These are phyloP conservation scores for Sarcophaga rosellei DNA, from an alignment of 2,888 invertebrate species.

Conservation along the genomic window DNA sequence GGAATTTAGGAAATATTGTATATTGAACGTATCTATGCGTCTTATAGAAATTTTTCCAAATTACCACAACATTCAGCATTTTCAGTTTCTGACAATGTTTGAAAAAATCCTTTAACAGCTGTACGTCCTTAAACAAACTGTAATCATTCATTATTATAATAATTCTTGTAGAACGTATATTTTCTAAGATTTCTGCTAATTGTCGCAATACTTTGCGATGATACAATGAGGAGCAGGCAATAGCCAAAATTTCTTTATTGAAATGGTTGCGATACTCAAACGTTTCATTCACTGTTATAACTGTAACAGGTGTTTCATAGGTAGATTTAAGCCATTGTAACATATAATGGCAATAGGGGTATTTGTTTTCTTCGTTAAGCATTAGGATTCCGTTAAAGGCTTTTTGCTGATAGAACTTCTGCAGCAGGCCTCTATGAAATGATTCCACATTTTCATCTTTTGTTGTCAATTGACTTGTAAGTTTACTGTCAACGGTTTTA, in stretches of 20 bases:
- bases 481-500: no score
- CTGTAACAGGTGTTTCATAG: constrained; percentile 3
- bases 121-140: neutral
- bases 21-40: constrained; percentile 35
- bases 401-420: constrained; percentile 16
- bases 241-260: constrained; percentile 39
- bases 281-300: neutral
- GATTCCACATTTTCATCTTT: neutral
- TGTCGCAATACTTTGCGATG: neutral
- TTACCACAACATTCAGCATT: constrained; percentile 53
- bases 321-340: neutral
- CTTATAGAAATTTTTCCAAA: constrained; percentile 42
- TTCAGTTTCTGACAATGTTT: constrained; percentile 5
- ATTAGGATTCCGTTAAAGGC: constrained; percentile 11
- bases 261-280: constrained; percentile 12
- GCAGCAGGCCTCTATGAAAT: constrained; percentile 13
- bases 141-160: constrained; percentile 2
- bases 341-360: constrained; percentile 18
- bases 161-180: constrained; percentile 47
- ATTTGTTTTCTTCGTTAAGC: neutral
- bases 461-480: no score
- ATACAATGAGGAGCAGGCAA: constrained; percentile 29
- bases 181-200: constrained; percentile 33
- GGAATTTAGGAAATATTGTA: constrained; percentile 57
- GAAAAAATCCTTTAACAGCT: constrained; percentile 19